Percentiles rank a stretch among this genome's conserved stretches.
phyloP scores from a whole-genome alignment of 2,113 vertebrate genomes.

The Onychorhynchus coronatus region DNA sequence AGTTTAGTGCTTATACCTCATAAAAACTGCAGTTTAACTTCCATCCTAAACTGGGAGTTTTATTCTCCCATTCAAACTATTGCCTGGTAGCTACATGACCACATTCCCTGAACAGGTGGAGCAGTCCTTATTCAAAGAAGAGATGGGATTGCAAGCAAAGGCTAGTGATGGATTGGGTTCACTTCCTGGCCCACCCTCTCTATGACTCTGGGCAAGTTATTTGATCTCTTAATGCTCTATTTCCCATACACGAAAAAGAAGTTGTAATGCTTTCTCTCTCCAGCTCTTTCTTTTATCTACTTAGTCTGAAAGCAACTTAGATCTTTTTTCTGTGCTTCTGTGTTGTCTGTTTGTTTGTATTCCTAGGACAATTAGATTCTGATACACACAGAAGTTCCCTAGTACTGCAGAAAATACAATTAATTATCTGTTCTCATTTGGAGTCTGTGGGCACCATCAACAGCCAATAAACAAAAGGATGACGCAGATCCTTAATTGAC shows the following conservation, averaged over 20 bases:
- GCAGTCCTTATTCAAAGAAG: background rate
- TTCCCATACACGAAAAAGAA: background rate
- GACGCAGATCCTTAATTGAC: background rate
- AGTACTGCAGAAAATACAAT: background rate
- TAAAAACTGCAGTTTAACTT: background rate
- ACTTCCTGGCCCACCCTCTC: constrained; percentile 13
- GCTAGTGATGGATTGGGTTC: background rate
- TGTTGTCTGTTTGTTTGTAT: constrained; percentile 16
- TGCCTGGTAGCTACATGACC: background rate
- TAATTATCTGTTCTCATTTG: constrained; percentile 23
- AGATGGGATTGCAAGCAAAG: background rate
- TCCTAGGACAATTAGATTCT: constrained; percentile 2
- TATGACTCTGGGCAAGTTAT: background rate
- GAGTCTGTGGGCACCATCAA: background rate
- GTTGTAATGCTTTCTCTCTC: constrained; percentile 35
- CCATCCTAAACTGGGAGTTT: background rate
- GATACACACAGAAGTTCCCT: background rate
- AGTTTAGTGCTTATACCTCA: background rate
- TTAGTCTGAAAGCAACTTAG: background rate
- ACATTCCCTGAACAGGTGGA: background rate
- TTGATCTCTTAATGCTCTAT: constrained; percentile 47
- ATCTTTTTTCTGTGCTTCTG: background rate
- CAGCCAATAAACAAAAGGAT: constrained; percentile 13
- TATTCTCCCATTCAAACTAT: background rate
- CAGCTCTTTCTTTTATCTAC: background rate